Evolutionary conservation across 2,888 invertebrate genomes (phyloP).

Genomic region (Nymphalis urticae): DNA sequence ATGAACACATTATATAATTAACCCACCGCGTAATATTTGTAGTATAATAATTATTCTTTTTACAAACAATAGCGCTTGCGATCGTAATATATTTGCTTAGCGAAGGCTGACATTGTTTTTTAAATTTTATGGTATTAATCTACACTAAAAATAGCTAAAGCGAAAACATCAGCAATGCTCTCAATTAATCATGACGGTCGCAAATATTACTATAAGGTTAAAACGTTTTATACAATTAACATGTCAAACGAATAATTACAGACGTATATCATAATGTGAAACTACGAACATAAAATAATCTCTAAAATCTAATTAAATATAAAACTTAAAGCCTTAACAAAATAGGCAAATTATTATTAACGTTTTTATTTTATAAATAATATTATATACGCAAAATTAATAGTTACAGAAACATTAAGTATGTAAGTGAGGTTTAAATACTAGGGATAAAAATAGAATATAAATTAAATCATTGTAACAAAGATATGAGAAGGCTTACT

Average conservation of each 20-base stretch:
- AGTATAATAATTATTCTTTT: neutral
- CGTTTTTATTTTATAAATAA: neutral
- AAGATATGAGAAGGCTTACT: too few relatives aligned
- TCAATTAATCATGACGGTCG: conserved; percentile 22
- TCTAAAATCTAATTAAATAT: too few relatives aligned
- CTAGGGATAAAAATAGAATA: neutral
- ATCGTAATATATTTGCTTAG: conserved; percentile 27
- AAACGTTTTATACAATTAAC: conserved; percentile 8
- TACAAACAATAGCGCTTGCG: conserved; percentile 23
- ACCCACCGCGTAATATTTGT: neutral
- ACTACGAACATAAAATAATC: neutral
- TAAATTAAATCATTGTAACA: neutral
- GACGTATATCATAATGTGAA: neutral
- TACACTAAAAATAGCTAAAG: conserved; percentile 19
- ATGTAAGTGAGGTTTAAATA: neutral
- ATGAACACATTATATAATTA: neutral
- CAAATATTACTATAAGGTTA: conserved; percentile 10
- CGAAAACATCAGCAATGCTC: conserved; percentile 35
- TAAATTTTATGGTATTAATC: conserved; percentile 11
- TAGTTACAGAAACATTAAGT: neutral
- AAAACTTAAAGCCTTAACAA: too few relatives aligned
- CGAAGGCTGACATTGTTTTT: conserved; percentile 19
- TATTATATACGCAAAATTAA: neutral
- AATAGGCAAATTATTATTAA: too few relatives aligned
- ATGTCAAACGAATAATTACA: neutral